Evolutionary conservation across 2,113 vertebrate species (phyloP), one percentile per base, ranked within the genome.

Genomic region (Ibidorhyncha struthersii): DNA sequence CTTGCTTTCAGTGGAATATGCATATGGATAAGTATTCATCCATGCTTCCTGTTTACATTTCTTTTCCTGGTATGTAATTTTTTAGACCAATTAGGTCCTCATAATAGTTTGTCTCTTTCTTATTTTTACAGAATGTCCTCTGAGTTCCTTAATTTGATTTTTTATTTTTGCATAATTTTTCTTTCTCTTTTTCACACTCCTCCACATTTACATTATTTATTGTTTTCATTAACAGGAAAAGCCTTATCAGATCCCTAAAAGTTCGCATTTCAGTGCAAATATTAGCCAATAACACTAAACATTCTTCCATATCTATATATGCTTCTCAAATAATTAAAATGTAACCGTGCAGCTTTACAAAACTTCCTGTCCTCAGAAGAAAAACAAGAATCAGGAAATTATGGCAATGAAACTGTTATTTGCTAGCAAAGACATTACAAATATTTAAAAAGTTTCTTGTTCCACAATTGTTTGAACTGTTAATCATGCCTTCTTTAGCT

Each of bases 61-160:
- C 2, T 73, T 77, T 86, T 45, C 23, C 40, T n/a, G 2, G 9
- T 36, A 84, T 53, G 62, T 27, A 0, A 14, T 56, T 83, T 61
- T 65, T 85, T 56, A 2, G 4, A 52, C 20, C 3, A 58, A 6
- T 62, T 73, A 36, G 2, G 2, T 86, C 10, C 15, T 61, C 27
- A 29, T 10, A 50, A 52, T 16, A 23, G 18, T 45, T 79, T 45
- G 1, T 63, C 15, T 52, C 25, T 65, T 70, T 13, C 14, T 80
- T 72, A 36, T 41, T 87, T 83, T 90, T 66, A 73, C 13, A 71
- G 8, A 58, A 36, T 72, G 9, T 91, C 25, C 21, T 62, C 23
- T 53, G 0, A 81, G 30, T 25, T 53, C 4, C 15, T 52, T 72
- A 63, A 63, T 58, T 27, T 36, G 52, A 58, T 0, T 2, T 27